Evolutionary conservation across 1,140 invertebrate genomes (phyloP).

Genomic region (Akabosia matsudoensis): DNA sequence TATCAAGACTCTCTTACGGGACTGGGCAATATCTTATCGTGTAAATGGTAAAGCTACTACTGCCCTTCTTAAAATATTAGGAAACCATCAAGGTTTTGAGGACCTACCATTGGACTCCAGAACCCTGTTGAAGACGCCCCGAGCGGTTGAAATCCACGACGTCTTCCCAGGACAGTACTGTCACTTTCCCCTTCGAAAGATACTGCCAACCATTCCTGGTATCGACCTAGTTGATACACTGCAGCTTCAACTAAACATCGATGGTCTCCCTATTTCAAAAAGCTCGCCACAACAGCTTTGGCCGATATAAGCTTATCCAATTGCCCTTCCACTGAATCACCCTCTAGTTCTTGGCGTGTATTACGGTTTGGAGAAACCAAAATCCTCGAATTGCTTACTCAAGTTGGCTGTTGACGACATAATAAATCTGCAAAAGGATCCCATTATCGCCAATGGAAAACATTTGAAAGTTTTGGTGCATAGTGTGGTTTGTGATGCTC

Average conservation of each 20-base stretch:
- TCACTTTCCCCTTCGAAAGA: neutral
- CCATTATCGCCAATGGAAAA: slow-evolving; percentile 14
- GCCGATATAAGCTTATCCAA: slow-evolving; percentile 23
- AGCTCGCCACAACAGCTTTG: slow-evolving; percentile 27
- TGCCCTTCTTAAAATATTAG: neutral
- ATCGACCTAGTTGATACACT: neutral
- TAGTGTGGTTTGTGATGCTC: slow-evolving; percentile 50
- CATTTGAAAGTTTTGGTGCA: slow-evolving; percentile 32
- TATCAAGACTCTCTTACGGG: too few species aligned
- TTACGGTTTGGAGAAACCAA: neutral
- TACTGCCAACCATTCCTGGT: neutral
- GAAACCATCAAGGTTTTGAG: neutral
- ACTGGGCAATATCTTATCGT: neutral
- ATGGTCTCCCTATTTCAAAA: slow-evolving; percentile 28
- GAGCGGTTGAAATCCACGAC: neutral
- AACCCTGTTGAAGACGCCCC: neutral
- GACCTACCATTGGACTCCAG: neutral
- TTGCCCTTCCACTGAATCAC: neutral
- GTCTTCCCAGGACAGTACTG: neutral
- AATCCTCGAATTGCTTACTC: slow-evolving; percentile 36
- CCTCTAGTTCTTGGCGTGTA: slow-evolving; percentile 23
- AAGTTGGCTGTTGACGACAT: neutral
- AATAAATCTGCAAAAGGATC: neutral
- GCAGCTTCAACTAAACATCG: neutral
- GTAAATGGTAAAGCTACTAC: neutral